Conservation (phyloP, 2,888 invertebrate genomes). For the Tachystola acroxantha region DNA sequence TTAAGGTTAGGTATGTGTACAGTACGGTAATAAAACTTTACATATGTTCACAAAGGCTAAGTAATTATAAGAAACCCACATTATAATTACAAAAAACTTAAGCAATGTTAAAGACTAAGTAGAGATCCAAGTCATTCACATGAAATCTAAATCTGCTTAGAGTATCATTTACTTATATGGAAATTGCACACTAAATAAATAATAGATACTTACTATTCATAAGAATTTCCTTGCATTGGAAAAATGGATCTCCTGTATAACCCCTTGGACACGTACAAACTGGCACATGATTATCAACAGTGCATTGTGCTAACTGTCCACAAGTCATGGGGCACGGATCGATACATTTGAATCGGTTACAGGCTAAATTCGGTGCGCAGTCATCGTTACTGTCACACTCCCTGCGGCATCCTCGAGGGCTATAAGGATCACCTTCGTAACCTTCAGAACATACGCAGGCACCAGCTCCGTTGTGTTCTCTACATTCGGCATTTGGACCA, state of each 20-base stretch:
- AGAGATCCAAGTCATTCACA: too few species aligned
- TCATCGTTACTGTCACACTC: constrained; percentile 90
- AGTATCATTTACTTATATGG: too few species aligned
- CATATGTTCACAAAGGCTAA: too few species aligned
- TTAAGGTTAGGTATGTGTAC: too few species aligned
- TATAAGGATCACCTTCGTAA: constrained; percentile 90
- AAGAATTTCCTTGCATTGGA: constrained; percentile 81
- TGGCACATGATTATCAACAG: constrained; percentile 87
- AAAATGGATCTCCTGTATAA: constrained; percentile 90
- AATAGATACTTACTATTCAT: constrained; percentile 50
- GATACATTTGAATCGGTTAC: constrained; percentile 89
- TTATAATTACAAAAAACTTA: too few species aligned
- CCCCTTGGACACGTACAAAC: constrained; percentile 86
- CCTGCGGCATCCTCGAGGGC: constrained; percentile 81
- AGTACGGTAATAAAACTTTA: too few species aligned
- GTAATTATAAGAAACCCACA: too few species aligned
- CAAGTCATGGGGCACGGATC: constrained; percentile 92
- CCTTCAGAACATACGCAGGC: constrained; percentile 89
- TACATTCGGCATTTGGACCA: constrained; percentile 90
- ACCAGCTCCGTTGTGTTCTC: constrained; percentile 89
- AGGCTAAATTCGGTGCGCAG: constrained; percentile 84
- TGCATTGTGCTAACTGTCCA: constrained; percentile 87
- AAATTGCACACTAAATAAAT: too few species aligned
- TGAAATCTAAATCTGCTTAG: too few species aligned
- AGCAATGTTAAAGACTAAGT: too few species aligned